Evolutionary conservation across 2,797 vertebrate genomes (phyloP), one percentile per base, ranked within the genome.

Genomic region (Cuniculus paca): DNA sequence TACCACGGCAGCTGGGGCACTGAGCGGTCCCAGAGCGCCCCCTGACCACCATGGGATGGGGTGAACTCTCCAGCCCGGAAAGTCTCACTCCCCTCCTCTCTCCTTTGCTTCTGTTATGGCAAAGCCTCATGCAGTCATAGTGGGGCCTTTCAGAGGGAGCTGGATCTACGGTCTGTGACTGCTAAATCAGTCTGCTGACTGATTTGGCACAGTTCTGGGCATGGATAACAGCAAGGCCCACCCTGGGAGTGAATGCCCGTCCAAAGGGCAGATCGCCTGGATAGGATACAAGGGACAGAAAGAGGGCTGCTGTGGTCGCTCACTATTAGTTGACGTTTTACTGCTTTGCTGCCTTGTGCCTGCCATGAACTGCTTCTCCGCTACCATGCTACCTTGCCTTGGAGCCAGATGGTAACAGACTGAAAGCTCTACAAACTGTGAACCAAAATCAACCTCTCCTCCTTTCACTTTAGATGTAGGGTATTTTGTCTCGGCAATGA

Each of bases 1-100:
- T 12, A 45, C 75, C 22, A 0, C 1, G 12, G 14, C 26, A 22
- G 0, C 0, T 28, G 1, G 2, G 45, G 16, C 1, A 36, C 42
- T 39, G 28, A 70, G 48, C 2, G n/a, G 31, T 58, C 20, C 24
- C 1, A 6, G 28, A 50, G 36, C 8, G 6, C 12, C 28, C 22
- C 14, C 1, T 26, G 22, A 56, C 34, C 11, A 16, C 5, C 0
- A 16, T 1, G 45, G 78, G 12, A 36, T 1, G 45, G 6, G 24
- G 34, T 28, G 19, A 77, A 52, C 20, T 16, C 42, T 60, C 4
- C 26, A 70, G 24, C 60, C 31, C 4, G 8, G 34, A 16, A 61
- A 24, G 48, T 2, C 45, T 22, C 13, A 11, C 4, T 39, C 20
- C 14, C 45, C 13, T 83, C 81, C 60, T 72, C 28, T 77, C 24